Base-by-base conservation (phyloP, 1,140 invertebrate species). In the Tigriopus japonicus region DNA sequence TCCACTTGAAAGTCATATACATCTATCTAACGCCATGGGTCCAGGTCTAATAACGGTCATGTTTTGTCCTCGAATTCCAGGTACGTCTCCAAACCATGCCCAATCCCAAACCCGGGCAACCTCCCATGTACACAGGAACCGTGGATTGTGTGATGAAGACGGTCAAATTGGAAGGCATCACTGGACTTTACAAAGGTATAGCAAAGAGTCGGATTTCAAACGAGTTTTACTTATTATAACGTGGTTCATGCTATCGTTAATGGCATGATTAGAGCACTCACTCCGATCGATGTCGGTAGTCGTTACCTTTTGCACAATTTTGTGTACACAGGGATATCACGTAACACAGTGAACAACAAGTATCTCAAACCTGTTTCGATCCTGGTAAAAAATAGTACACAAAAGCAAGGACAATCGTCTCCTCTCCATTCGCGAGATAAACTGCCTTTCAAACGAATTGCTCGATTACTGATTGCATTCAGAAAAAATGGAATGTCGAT, bases 111-210 rank as follows among this genome's bases (percentile, higher is more conserved):
- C 75, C 82, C 13, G 89, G 90, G 9, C 74, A 87, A 71, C 62
- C 66, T 49, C 81, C 87, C 24, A 66, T 89, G 24, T 98, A 95
- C 68, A 75, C 71, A 52, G 92, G 94, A 60, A 95, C 93, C 19
- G 84, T 81, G 69, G 94, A 98, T 69, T 98, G 94, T 78, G 83
- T 87, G n/a, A 81, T 78, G 65, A 91, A 95, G 74, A 98, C 88
- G 9, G 71, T 98, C 15, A 70, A 79, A 19, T 83, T 84, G 69
- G 94, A 98, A 79, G 92, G 87, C 1, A 75, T 87, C 63, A 72
- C 74, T 60, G 87, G 87, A 56, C 74, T 90, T 14, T 91, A 89
- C 68, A 89, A 87, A 74, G 87, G 84, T 74, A 77, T 35, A 35
- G 28, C 28, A 5, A 74, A 52, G 14, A 10, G 3, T 42, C 9